Base-by-base conservation (phyloP, 2,797 vertebrate genomes). In the Furcifer pardalis region DNA sequence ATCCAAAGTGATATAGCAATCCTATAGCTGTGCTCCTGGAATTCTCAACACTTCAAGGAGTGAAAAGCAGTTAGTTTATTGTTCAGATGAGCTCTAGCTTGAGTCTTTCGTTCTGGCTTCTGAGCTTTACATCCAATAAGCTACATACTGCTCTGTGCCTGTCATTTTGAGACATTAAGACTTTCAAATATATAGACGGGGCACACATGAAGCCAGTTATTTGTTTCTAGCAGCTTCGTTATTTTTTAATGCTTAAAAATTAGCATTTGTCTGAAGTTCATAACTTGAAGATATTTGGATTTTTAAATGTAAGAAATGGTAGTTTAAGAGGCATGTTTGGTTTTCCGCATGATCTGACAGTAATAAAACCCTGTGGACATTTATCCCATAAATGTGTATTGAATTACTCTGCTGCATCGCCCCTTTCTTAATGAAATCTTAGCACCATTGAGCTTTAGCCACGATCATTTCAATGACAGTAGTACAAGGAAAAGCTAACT, bases 401-500 rank as follows among this genome's bases (percentile, higher is more conserved):
- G 86, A 89, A 89, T 89, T 93, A 84, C 60, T 7, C 44, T 72
- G 15, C 76, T 68, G 56, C 69, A 0, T 0, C 81, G 60, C 80
- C 63, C 66, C 56, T 73, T 91, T 87, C 77, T 86, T 85, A 92
- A 88, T 92, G 84, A 92, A 90, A 89, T 72, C 60, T 86, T 86
- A 84, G 56, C 84, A 82, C 77, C 68, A 75, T 27, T 52, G 49
- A 85, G 82, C 75, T 87, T 88, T 82, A 90, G 60, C 79, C 84
- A 80, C 62, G 81, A 79, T 76, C 79, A 75, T 73, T 91, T 83
- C 77, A 82, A 68, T 49, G 73, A 21, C 85, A 76, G 59, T 87
- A 86, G 44, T 37, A 83, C 2, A 52, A 91, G 90, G 84, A 52
- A 90, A 90, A 91, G 79, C 6, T 80, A 89, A 65, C 74, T 66